Base-by-base conservation (phyloP, 1,140 invertebrate genomes). In the Heterodera carotae region DNA sequence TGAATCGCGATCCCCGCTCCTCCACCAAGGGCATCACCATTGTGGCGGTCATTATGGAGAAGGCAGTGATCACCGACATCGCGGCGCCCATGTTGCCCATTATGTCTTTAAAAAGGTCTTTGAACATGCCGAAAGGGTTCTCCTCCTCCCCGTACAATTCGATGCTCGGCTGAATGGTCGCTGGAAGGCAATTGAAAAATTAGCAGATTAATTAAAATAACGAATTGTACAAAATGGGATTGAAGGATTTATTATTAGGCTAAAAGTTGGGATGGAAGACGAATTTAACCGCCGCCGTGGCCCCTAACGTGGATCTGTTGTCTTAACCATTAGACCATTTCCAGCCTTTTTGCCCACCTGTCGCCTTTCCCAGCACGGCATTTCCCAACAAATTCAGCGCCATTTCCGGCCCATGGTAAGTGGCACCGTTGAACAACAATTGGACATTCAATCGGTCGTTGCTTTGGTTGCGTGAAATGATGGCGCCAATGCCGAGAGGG, bases 11-110 rank as follows among this genome's bases (percentile, higher is more conserved):
- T 12, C 33, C 43, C 1, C 73, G 71, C 5, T 83, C 82, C 53
- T 83, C 82, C 8, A 83, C 83, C 36, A 83, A 31, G 29, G 70
- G 75, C 68, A 84, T 82, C 1, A 81, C 36, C 34, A 84, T 84
- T 22, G 78, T 74, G 43, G 82, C 75, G 12, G 76, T 83, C 36
- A 74, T 62, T 25, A 33, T 76, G 39, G 48, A 25, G 34, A 36
- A 76, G 62, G 62, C 27, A 27, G 29, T 18, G 62, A 66, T 66
- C 62, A 66, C 25, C 10, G 62, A 34, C 62, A 66, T 66, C 4
- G 33, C 29, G 62, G 62, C 62, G 62, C 62, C 29, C 62, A 66
- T 31, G 25, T 66, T 66, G 62, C 33, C 29, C 62, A 66, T 66
- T 27, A 34, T 27, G 3, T 66, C 33, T n/a, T 56, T 56, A 4